Conservation (phyloP, 2,797 vertebrate species). For the Lemur catta region DNA sequence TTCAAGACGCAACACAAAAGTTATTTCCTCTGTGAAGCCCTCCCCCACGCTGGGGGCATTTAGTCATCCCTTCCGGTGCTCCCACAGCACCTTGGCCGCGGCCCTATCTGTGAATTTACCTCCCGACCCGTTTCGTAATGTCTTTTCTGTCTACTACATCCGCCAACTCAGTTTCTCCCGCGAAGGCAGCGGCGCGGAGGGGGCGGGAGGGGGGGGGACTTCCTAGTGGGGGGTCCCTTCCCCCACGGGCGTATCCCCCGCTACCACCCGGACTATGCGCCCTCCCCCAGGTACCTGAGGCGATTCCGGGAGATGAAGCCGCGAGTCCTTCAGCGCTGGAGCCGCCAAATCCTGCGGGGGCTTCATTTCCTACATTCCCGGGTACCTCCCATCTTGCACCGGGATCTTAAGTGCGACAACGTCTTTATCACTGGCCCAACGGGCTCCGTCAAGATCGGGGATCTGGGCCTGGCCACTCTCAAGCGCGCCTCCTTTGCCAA, state of each 20-base stretch:
- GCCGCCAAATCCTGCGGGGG: slow-evolving; percentile 96
- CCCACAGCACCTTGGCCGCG: not conserved
- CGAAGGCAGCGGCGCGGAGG: accelerated
- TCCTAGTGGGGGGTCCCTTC: not conserved
- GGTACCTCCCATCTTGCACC: slow-evolving; percentile 96
- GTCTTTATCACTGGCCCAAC: slow-evolving; percentile 99
- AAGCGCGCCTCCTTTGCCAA: slow-evolving; percentile 98
- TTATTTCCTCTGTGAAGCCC: slow-evolving; percentile 53
- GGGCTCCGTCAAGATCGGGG: slow-evolving; percentile 97
- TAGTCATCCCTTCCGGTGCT: not conserved
- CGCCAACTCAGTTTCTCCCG: slow-evolving; percentile 34
- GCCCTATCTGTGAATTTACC: not conserved
- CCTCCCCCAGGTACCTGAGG: slow-evolving; percentile 91
- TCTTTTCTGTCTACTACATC: not conserved
- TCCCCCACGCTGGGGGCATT: not conserved
- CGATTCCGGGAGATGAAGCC: slow-evolving; percentile 99
- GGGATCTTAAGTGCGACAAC: slow-evolving; percentile 99
- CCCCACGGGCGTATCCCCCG: accelerated
- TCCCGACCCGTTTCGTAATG: not conserved
- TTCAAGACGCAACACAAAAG: not conserved
- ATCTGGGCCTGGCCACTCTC: slow-evolving; percentile 96
- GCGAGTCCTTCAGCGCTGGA: slow-evolving; percentile 97
- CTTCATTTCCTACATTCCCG: slow-evolving; percentile 98
- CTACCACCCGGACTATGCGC: accelerated
- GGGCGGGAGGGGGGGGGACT: not conserved